These are phyloP conservation scores for Lamellibrachia satsuma DNA, from an alignment of 2,888 invertebrate genomes.

Conservation along the genomic window DNA sequence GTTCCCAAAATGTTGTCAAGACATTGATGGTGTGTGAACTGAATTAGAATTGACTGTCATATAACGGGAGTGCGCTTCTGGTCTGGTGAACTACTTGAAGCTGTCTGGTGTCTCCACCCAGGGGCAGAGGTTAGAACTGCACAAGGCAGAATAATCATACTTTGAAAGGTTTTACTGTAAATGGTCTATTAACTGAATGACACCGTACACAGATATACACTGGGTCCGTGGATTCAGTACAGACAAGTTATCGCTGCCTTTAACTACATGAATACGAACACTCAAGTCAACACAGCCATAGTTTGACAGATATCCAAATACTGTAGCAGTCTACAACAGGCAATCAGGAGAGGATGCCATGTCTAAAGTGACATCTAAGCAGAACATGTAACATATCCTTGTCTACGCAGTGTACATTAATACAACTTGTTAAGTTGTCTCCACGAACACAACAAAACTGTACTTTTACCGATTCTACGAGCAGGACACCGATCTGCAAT, in stretches of 20 bases:
- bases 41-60: not conserved
- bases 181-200: not conserved
- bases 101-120: not conserved
- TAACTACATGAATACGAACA: not conserved
- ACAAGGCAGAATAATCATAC: not conserved
- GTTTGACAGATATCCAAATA: not conserved
- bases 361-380: not conserved
- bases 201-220: not conserved
- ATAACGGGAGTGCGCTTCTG: not conserved
- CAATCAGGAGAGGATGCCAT: not conserved
- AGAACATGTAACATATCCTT: not conserved
- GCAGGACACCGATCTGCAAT: not conserved
- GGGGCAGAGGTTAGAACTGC: not conserved
- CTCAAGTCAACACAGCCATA: not conserved
- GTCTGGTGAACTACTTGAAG: not conserved
- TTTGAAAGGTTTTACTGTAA: not conserved
- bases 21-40: not conserved
- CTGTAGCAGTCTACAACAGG: not conserved
- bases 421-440: not conserved
- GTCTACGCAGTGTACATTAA: not conserved
- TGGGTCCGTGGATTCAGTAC: not conserved
- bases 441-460: conserved; percentile 13
- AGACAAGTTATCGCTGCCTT: not conserved
- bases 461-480: not conserved
- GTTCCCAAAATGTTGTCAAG: not conserved